Evolutionary conservation across 2,888 invertebrate genomes (phyloP).

Genomic region (Unio pictorum): DNA sequence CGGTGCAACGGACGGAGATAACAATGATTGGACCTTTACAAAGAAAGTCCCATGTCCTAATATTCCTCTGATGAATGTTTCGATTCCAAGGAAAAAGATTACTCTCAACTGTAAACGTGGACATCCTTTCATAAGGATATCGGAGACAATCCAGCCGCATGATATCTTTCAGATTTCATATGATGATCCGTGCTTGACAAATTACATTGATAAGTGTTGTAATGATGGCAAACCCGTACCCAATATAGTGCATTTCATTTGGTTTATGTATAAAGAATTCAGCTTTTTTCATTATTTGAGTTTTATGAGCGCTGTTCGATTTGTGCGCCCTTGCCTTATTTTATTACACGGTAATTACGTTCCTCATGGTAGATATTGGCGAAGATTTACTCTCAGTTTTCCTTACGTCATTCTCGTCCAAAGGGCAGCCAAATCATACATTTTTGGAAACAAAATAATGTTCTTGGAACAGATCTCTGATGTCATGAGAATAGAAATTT

Average conservation of each 20-base stretch:
- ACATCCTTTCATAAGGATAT: not conserved
- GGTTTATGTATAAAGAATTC: constrained; percentile 20
- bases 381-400: constrained; percentile 19
- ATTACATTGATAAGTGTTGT: constrained; percentile 19
- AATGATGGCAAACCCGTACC: constrained; percentile 22
- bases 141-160: constrained; percentile 2
- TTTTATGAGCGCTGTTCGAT: constrained; percentile 26
- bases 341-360: constrained; percentile 22
- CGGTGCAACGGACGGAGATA: too few relatives aligned
- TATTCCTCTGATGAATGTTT: constrained; percentile 1
- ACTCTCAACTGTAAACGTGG: constrained; percentile 2
- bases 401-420: constrained; percentile 23
- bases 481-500: constrained; percentile 19
- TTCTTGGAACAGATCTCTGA: constrained; percentile 33
- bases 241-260: constrained; percentile 29
- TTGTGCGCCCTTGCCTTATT: constrained; percentile 28
- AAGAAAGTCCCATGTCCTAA: constrained; percentile 5
- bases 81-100: constrained; percentile 6
- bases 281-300: constrained; percentile 26
- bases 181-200: constrained; percentile 17
- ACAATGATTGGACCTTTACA: constrained; percentile 7
- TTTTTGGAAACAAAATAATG: constrained; percentile 23
- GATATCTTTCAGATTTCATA: constrained; percentile 10
- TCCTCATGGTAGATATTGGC: constrained; percentile 30
- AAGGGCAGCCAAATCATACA: constrained; percentile 6